Evolutionary conservation across 2,888 invertebrate genomes (phyloP).

Genomic region (Cerceris ruficornis): DNA sequence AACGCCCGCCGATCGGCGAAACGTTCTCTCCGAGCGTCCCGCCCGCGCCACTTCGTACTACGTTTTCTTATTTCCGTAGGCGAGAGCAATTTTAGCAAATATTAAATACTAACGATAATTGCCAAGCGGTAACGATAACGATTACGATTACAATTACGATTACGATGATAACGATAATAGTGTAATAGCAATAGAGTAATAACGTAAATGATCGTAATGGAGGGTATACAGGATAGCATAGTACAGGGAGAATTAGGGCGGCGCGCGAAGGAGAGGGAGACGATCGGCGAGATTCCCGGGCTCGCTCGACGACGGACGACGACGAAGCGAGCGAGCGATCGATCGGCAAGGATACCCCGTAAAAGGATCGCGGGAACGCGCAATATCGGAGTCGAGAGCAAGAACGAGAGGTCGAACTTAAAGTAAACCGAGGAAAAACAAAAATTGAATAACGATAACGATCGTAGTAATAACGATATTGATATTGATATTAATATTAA

Average conservation of each 20-base stretch:
- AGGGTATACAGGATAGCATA: background rate
- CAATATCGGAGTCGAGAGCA: constrained; percentile 49
- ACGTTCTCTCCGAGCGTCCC: constrained; percentile 2
- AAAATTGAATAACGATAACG: background rate
- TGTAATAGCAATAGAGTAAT: constrained; percentile 46
- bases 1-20: background rate
- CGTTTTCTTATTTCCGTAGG: constrained; percentile 50
- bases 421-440: constrained; percentile 17
- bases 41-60: constrained; percentile 28
- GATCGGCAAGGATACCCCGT: no score
- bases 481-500: constrained; percentile 21
- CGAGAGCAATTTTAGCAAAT: constrained; percentile 33
- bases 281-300: no score
- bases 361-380: constrained; percentile 47
- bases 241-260: no score
- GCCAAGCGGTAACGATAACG: constrained; percentile 34
- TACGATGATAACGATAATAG: constrained; percentile 8
- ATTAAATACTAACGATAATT: constrained; percentile 9
- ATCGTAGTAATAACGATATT: constrained; percentile 1
- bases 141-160: constrained; percentile 25
- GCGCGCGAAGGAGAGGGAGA: no score
- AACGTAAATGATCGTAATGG: constrained; percentile 20
- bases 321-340: no score
- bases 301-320: no score
- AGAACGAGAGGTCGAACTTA: constrained; percentile 25